Base-by-base conservation (phyloP, 2,888 invertebrate genomes). In the Smittia sp. region DNA sequence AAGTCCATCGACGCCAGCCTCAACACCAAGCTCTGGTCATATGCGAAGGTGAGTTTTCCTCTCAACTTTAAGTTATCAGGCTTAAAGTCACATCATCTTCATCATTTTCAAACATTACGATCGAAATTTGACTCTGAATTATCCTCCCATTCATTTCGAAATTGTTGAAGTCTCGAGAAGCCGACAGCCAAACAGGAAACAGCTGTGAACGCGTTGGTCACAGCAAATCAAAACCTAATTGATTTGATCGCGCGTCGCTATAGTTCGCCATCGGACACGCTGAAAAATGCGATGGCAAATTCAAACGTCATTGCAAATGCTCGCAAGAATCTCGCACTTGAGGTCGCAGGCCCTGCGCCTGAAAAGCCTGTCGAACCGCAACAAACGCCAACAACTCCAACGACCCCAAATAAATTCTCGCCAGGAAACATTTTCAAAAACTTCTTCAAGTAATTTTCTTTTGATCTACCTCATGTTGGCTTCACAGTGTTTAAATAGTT, bases 351-450 rank as follows among this genome's bases (percentile, higher is more conserved):
- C 73, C 80, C 82, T 74, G 81, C 82, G 76, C 80, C 83, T 73
- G 79, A 75, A 74, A 77, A 74, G 63, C 75, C 73, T 75, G 78
- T 76, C 69, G 39, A 54, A 15, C 9, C 38, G 15, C 74, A 38
- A 32, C 18, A 27, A 77, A 81, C 80, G 77, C 79, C 80, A 78
- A 78, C 82, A 75, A 79, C 18, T 25, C 75, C 76, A 46, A 76
- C 83, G 76, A 80, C 83, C 76, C 82, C 85, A 76, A 89, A 89
- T 82, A 91, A 92, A 85, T 89, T 93, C 81, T 92, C 93, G 79
- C 90, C 92, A 75, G 90, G 91, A 82, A 91, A 90, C 87, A 93
- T 94, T 85, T 93, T 95, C 89, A 94, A 94, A 88, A 94, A 94
- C 87, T 94, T 94, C 87, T 94, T 95, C 91, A 95, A 95, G 95